A percentile compares a stretch with the other conserved stretches of the same genome.
phyloP scores from a whole-genome alignment of 2,113 vertebrate species.

The Lepisosteus osseus region DNA sequence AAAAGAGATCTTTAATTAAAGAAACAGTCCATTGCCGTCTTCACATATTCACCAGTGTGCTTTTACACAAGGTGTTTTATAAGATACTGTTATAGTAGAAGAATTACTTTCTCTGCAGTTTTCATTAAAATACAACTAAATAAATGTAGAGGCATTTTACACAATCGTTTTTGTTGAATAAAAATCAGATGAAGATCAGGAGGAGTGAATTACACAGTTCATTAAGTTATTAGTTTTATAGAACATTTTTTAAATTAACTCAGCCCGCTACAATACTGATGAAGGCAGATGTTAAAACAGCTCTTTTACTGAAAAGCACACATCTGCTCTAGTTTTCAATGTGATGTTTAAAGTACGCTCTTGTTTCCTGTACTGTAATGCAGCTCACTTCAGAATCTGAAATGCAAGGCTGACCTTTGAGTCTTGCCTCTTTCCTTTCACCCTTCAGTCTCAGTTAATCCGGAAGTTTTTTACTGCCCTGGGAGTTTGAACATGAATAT shows the following conservation, averaged over 20 bases:
- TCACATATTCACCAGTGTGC: too few species aligned
- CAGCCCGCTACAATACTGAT: background rate
- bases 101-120: too few species aligned
- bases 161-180: too few species aligned
- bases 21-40: too few species aligned
- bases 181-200: too few species aligned
- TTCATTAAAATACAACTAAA: too few species aligned
- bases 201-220: too few species aligned
- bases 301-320: slow-evolving; percentile 10
- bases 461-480: background rate
- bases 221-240: background rate
- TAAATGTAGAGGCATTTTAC: too few species aligned
- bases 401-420: background rate
- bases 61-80: too few species aligned
- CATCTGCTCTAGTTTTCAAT: slow-evolving; percentile 1
- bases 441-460: background rate
- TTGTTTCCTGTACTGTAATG: background rate
- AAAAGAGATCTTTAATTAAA: too few species aligned
- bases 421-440: background rate
- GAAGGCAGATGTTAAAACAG: background rate
- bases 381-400: background rate
- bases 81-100: too few species aligned
- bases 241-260: background rate
- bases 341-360: slow-evolving; percentile 9
- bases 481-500: background rate